Evolutionary conservation across 2,113 vertebrate genomes (phyloP).

Genomic region (Cebus imitator): DNA sequence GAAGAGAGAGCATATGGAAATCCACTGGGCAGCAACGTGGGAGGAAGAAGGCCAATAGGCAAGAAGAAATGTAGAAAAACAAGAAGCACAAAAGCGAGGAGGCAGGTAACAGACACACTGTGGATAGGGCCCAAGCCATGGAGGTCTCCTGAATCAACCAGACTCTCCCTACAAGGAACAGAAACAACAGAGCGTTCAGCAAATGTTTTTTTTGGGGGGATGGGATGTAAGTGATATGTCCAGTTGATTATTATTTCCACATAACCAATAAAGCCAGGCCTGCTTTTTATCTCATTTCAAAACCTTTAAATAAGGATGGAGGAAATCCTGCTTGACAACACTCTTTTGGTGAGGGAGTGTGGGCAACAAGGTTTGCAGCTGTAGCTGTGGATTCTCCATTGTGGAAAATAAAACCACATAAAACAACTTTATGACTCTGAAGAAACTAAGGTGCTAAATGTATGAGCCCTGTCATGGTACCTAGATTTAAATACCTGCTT

Average conservation of each 20-base stretch:
- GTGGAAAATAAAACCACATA: slow-evolving; percentile 1
- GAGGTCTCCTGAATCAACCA: not conserved
- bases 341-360: not conserved
- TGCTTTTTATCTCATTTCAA: not conserved
- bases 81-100: not conserved
- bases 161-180: not conserved
- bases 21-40: not conserved
- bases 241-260: not conserved
- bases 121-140: not conserved
- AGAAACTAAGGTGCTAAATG: not conserved
- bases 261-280: not conserved
- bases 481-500: not conserved
- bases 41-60: not conserved
- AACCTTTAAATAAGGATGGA: not conserved
- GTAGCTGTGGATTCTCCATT: not conserved
- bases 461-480: not conserved
- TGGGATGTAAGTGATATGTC: not conserved
- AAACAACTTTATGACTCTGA: not conserved
- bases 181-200: not conserved
- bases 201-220: not conserved
- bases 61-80: not conserved
- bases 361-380: not conserved
- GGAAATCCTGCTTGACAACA: not conserved
- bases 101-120: not conserved
- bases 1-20: not conserved